These are phyloP conservation scores for Spermophilus dauricus DNA, from an alignment of 2,113 vertebrate genomes.

Conservation along the genomic window DNA sequence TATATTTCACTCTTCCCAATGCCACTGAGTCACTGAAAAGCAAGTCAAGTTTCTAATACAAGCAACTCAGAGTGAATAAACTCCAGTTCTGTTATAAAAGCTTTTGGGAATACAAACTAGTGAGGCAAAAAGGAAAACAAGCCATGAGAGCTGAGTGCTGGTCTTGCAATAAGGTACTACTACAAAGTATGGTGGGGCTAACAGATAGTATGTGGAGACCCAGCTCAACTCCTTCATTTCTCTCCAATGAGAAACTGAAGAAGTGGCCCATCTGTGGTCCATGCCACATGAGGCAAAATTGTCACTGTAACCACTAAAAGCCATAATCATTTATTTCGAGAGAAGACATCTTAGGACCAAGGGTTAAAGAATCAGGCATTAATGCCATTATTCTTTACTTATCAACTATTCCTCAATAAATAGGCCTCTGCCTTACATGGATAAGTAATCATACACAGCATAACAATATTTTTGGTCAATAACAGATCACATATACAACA, in stretches of 20 bases:
- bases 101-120: neutral
- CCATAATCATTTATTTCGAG: neutral
- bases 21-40: neutral
- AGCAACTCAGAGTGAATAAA: neutral
- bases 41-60: neutral
- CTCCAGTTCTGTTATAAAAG: neutral
- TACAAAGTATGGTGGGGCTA: neutral
- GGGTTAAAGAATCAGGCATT: neutral
- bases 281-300: neutral
- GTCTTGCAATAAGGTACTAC: rapidly evolving
- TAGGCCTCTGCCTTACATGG: neutral
- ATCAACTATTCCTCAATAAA: neutral
- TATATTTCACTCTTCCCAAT: neutral
- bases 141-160: neutral
- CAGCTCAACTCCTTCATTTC: neutral
- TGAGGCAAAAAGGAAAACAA: neutral
- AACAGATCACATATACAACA: neutral
- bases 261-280: neutral
- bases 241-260: neutral
- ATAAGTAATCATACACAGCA: neutral
- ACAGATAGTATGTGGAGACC: neutral
- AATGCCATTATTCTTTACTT: neutral
- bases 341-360: neutral
- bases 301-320: neutral
- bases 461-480: neutral